A percentile compares a stretch with the other conserved stretches of the same genome.
These are phyloP conservation scores for Bombus breviceps DNA, from an alignment of 1,140 invertebrate species.

Conservation along the genomic window DNA sequence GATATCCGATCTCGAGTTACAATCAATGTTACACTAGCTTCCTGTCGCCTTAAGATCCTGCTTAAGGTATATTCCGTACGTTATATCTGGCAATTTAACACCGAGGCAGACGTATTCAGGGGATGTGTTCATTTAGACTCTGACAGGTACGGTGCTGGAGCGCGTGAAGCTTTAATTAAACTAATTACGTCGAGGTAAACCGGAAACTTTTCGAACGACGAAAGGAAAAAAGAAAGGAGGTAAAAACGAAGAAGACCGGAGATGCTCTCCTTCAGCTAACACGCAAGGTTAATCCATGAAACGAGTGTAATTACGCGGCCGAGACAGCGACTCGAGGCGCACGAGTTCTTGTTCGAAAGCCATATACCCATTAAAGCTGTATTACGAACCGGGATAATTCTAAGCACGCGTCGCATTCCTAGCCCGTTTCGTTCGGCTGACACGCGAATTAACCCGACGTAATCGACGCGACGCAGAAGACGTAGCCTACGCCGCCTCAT, in stretches of 20 bases:
- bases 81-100: slow-evolving; percentile 12
- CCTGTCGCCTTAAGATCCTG: background rate
- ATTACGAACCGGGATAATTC: background rate
- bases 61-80: background rate
- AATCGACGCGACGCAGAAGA: background rate
- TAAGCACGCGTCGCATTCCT: slow-evolving; percentile 30
- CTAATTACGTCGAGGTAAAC: background rate
- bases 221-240: no score
- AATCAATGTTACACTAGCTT: slow-evolving; percentile 14
- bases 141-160: background rate
- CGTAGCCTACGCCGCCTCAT: no score
- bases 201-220: background rate
- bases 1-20: slow-evolving; percentile 15
- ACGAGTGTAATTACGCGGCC: slow-evolving; percentile 34
- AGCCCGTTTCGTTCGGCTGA: slow-evolving; percentile 5
- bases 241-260: background rate
- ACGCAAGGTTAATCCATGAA: slow-evolving; percentile 1
- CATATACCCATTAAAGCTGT: background rate
- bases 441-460: slow-evolving; percentile 24
- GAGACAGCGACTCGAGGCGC: background rate
- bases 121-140: slow-evolving; percentile 27
- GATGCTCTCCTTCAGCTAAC: background rate
- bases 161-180: slow-evolving; percentile 35
- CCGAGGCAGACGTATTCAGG: background rate
- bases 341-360: background rate